Evolutionary conservation across 1,140 invertebrate genomes (phyloP).

Genomic region (Aphis craccivora): DNA sequence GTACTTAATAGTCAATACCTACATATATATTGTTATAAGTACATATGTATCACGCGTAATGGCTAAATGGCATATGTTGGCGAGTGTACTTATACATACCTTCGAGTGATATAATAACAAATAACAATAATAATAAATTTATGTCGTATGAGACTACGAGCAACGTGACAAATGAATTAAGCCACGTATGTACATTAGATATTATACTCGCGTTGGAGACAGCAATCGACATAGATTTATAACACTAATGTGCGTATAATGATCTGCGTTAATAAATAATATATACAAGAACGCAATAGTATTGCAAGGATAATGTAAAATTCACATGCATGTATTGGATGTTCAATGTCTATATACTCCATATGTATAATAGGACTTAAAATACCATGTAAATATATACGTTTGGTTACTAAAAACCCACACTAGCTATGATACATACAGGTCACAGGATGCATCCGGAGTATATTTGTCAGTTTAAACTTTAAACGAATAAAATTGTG

Average conservation of each 20-base stretch:
- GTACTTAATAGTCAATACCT: neutral
- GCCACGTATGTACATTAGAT: neutral
- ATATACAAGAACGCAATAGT: neutral
- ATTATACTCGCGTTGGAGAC: neutral
- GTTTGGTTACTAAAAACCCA: neutral
- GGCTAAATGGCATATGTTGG: neutral
- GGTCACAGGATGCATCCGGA: too few species aligned
- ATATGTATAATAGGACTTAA: neutral
- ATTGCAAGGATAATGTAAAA: neutral
- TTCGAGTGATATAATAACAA: neutral
- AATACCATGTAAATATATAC: neutral
- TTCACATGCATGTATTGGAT: neutral
- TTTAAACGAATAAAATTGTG: too few species aligned
- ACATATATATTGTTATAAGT: neutral
- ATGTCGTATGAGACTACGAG: neutral
- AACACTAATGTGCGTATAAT: neutral
- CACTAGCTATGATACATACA: neutral
- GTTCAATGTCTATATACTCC: neutral
- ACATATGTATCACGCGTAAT: neutral
- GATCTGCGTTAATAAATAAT: neutral
- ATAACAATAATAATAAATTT: conserved; percentile 5
- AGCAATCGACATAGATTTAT: neutral
- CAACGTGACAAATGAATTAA: conserved; percentile 37
- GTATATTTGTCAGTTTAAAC: too few species aligned
- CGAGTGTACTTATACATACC: too few species aligned